These are phyloP conservation scores for Microdon myrmicae DNA, from an alignment of 2,888 invertebrate species.

Conservation along the genomic window DNA sequence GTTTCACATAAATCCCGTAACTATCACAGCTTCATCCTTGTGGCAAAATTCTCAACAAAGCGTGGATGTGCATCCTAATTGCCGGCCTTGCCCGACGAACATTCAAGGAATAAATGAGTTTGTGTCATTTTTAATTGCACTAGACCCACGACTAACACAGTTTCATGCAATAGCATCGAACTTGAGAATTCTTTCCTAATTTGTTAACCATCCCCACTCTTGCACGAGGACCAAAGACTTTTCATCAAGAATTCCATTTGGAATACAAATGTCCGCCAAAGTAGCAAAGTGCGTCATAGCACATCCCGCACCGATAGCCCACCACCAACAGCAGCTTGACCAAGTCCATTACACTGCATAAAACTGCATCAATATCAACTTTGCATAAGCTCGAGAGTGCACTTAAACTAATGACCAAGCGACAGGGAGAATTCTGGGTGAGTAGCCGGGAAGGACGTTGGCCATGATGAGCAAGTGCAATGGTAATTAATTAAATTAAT, in stretches of 20 bases:
- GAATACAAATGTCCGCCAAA: conserved; percentile 50
- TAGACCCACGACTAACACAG: too few relatives aligned
- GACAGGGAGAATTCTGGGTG: conserved; percentile 16
- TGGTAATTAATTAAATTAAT: conserved; percentile 50
- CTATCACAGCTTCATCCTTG: too few relatives aligned
- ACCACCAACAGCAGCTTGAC: conserved; percentile 11
- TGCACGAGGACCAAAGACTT: conserved; percentile 26
- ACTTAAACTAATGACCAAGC: conserved; percentile 51
- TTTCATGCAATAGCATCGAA: too few relatives aligned
- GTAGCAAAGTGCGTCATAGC: conserved; percentile 33
- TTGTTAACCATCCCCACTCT: conserved; percentile 1
- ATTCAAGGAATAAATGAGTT: too few relatives aligned
- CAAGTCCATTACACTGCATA: conserved; percentile 48
- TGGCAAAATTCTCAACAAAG: too few relatives aligned
- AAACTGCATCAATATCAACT: conserved; percentile 52
- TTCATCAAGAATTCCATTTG: conserved; percentile 49
- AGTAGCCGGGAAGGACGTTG: conserved; percentile 1
- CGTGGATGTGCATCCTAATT: too few relatives aligned
- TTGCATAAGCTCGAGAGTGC: conserved; percentile 52
- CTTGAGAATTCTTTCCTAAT: too few relatives aligned
- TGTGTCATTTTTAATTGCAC: too few relatives aligned
- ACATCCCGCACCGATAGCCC: conserved; percentile 13
- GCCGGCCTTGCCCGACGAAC: too few relatives aligned
- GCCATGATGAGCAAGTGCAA: conserved; percentile 40
- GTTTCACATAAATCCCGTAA: too few relatives aligned